Base-by-base conservation (phyloP, 2,113 vertebrate genomes). In the Saguinus midas region DNA sequence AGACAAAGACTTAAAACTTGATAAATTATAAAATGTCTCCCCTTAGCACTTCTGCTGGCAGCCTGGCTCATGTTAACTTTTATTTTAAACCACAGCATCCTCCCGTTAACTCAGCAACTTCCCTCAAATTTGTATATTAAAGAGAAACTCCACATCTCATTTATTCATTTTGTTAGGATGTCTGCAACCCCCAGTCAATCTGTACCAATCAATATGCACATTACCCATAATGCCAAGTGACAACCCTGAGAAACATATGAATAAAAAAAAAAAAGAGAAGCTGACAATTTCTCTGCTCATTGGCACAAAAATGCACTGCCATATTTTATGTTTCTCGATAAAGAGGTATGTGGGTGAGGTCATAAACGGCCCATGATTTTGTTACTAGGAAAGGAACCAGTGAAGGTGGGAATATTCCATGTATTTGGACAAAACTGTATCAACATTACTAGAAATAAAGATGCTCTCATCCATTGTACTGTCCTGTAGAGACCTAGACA, bases 151-250 rank as follows among this genome's bases (percentile, higher is more conserved):
- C 48, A 45, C 8, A 72, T 57, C 43, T 81, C 75, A 52, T 68
- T 45, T 88, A 64, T 85, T 82, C 66, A 70, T 90, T 82, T 70
- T 57, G 13, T 90, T 86, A 73, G 35, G 45, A 85, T 70, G 37
- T 25, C 37, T 87, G 27, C 13, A 87, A 66, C 23, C 4, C 40
- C 57, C 50, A 58, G 23, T 96, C 84, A 94, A 81, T 66, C 88
- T 40, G 29, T 10, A 82, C 87, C 50, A 43, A 90, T 83, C 84
- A 90, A 90, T 80, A 96, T 82, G 35, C 23, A 68, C 16, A 10
- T 78, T 94, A 93, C 37, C 92, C 87, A 96, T 35, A 90, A 97
- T 80, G 55, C 78, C 86, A 93, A 91, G 25, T 45, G 66, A 88
- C 12, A 96, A 78, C 13, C 29, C 35, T 37, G 18, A n/a, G 50